A percentile compares a stretch with the other conserved stretches of the same genome.
These are phyloP conservation scores for Trichogramma dendrolimi DNA, from an alignment of 2,888 invertebrate species.

Conservation along the genomic window DNA sequence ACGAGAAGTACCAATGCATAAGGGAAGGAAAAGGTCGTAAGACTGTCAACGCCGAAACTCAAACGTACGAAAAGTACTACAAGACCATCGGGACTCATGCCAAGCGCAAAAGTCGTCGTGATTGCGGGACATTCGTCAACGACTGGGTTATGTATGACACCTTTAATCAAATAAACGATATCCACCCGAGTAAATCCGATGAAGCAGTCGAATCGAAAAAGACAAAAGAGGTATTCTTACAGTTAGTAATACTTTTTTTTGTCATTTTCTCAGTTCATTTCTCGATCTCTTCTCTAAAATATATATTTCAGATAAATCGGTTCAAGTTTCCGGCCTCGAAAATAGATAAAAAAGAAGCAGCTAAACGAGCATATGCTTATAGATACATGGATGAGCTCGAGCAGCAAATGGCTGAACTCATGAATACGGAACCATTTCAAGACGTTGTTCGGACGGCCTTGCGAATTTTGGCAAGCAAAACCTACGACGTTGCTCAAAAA, in stretches of 20 bases:
- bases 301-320: no score
- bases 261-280: no score
- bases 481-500: slow-evolving; percentile 65
- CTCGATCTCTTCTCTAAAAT: no score
- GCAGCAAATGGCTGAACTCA: background rate
- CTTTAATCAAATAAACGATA: slow-evolving; percentile 42
- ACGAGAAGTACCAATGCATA: slow-evolving; percentile 64
- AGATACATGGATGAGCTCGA: no score
- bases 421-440: slow-evolving; percentile 50
- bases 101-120: slow-evolving; percentile 55
- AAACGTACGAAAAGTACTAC: slow-evolving; percentile 60
- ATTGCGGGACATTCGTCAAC: slow-evolving; percentile 65
- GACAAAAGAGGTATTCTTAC: no score
- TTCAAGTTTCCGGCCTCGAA: slow-evolving; percentile 4
- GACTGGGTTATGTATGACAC: slow-evolving; percentile 77
- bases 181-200: no score
- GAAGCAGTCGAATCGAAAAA: no score
- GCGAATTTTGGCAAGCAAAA: slow-evolving; percentile 68
- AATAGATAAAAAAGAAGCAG: background rate
- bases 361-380: background rate
- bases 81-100: slow-evolving; percentile 66
- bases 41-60: slow-evolving; percentile 63
- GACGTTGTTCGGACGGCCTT: slow-evolving; percentile 66
- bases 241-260: no score
- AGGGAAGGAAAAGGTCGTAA: slow-evolving; percentile 66